Evolutionary conservation across 2,888 invertebrate species (phyloP).

Genomic region (Lycophotia porphyrea): DNA sequence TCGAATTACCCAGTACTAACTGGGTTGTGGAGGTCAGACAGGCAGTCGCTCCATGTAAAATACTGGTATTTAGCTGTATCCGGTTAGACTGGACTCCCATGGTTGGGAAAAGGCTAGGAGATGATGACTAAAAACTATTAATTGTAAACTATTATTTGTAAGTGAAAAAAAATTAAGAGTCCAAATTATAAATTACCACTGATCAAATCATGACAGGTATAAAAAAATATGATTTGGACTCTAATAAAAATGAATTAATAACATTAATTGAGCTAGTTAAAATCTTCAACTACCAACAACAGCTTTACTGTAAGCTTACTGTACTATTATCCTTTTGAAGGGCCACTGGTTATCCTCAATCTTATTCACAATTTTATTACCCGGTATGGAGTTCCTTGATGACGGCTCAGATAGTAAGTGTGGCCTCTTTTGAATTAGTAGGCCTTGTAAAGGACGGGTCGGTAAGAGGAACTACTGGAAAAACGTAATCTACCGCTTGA

Average conservation of each 20-base stretch:
- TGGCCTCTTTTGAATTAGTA: constrained; percentile 31
- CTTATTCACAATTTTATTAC: constrained; percentile 49
- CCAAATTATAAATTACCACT: background rate
- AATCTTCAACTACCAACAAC: constrained; percentile 8
- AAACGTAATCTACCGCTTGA: constrained; percentile 31
- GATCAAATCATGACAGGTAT: background rate
- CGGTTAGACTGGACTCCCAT: too few relatives aligned
- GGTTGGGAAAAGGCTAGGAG: too few relatives aligned
- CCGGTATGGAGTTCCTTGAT: constrained; percentile 49
- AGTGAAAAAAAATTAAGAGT: background rate
- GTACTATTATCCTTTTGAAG: constrained; percentile 33
- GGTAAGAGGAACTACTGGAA: constrained; percentile 17
- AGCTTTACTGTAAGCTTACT: constrained; percentile 6
- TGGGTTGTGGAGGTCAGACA: too few relatives aligned
- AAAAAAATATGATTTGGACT: background rate
- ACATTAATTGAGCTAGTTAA: constrained; percentile 32
- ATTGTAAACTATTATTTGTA: background rate
- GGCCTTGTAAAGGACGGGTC: constrained; percentile 51
- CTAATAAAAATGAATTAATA: constrained; percentile 29
- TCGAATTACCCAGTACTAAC: too few relatives aligned
- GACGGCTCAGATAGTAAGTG: constrained; percentile 38
- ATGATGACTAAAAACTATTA: too few relatives aligned
- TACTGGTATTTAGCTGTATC: too few relatives aligned
- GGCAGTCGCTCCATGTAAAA: too few relatives aligned
- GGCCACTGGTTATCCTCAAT: constrained; percentile 46